Evolutionary conservation across 2,888 invertebrate genomes (phyloP), one percentile per base, ranked within the genome.

Genomic region (Phyllotreta striolata): DNA sequence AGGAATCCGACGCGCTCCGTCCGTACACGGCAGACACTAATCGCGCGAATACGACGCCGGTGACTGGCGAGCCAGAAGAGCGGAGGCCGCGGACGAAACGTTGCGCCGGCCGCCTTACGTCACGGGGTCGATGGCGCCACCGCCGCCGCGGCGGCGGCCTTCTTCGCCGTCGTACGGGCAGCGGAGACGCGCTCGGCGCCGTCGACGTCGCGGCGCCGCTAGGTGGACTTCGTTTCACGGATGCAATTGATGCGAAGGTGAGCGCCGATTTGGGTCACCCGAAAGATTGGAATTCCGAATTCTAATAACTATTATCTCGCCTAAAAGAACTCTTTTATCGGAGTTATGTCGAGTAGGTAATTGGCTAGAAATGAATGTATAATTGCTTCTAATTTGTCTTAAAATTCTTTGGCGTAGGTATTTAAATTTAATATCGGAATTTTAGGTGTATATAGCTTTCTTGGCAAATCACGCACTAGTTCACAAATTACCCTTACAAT

Each of bases 41-140:
- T 51, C 51, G 52, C 52, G 37, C 39, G 13, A 34, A 49, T 35
- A 49, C 52, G 52, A 52, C 37, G 39, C 6, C 52, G 13, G 52
- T 52, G 34, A 52, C 52, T 52, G 52, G 52, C 39, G 38, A 52
- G 14, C 52, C 34, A 37, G 52, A 52, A 52, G 52, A 52, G 52
- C 13, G 12, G 38, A 52, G 52, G 52, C 52, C 38, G 52, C 38
- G 52, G 52, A 38, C 52, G 52, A 52, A 52, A 52, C 52, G 52
- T 52, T 52, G 52, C 52, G 52, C 38, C 24, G 40, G 71, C 72
- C 73, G 74, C 73, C 70, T 71, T 71, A 71, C 73, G 72, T 71
- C 76, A 80, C 79, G 80, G 78, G 79, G 79, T 78, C 77, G 76
- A 75, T 74, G 77, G 78, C 78, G 77, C 52, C 59, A 49, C 49